These are phyloP conservation scores for Haliclona indistincta DNA, from an alignment of 37 sponge, comb jelly and placozoan genomes.

Conservation along the genomic window DNA sequence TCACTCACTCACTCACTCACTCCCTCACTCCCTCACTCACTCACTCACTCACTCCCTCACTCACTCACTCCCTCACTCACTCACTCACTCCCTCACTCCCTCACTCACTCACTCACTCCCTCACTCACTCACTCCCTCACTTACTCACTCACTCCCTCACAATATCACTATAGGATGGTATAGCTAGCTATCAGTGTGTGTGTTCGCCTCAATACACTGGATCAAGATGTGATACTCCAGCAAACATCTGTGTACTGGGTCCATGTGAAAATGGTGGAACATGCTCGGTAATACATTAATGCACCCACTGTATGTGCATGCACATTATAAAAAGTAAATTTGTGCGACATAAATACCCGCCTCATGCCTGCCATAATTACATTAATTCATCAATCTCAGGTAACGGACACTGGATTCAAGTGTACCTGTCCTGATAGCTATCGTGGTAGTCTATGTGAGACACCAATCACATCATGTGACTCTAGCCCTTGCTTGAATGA, in stretches of 20 bases:
- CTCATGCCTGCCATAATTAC: no score
- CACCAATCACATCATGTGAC: not conserved
- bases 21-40: no score
- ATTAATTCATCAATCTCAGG: not conserved
- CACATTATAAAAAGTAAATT: no score
- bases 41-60: no score
- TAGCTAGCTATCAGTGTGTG: conserved; percentile 21
- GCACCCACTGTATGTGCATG: not conserved
- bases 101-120: no score
- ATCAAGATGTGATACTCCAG: conserved; percentile 29
- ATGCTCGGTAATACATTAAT: no score
- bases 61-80: no score
- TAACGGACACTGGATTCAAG: not conserved
- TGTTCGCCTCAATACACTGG: conserved; percentile 44
- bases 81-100: no score
- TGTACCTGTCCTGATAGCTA: conserved; percentile 10
- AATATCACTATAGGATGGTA: conserved; percentile 22
- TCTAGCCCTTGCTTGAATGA: not conserved
- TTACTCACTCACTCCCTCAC: no score
- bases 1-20: no score
- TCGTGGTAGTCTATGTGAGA: conserved; percentile 17
- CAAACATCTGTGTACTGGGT: conserved; percentile 23
- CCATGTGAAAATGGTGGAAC: conserved; percentile 56
- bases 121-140: no score
- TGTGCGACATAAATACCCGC: no score